A percentile compares a stretch with the other conserved stretches of the same genome.
Conservation (phyloP, 2,888 invertebrate genomes). For the Ophion obscuratus region DNA sequence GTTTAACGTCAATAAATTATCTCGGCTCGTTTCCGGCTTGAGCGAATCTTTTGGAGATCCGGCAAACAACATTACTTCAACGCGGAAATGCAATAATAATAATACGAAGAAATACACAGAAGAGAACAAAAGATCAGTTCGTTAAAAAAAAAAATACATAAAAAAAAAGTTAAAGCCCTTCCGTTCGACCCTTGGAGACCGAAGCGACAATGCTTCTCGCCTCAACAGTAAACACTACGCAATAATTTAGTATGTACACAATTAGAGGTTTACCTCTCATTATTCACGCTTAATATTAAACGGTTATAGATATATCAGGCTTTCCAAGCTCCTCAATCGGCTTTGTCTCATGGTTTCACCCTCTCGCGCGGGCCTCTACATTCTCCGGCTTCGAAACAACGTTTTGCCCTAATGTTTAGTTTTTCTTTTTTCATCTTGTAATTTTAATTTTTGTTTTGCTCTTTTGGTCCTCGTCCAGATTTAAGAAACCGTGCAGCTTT, state of each 20-base stretch:
- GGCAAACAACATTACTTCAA: slow-evolving; percentile 73
- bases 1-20: slow-evolving; percentile 74
- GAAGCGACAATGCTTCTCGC: slow-evolving; percentile 65
- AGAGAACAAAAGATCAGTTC: slow-evolving; percentile 61
- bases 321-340: slow-evolving; percentile 64
- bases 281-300: slow-evolving; percentile 66
- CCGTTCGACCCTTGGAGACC: slow-evolving; percentile 67
- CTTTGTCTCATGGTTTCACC: slow-evolving; percentile 54
- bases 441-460: slow-evolving; percentile 12
- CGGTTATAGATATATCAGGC: slow-evolving; percentile 64
- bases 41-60: slow-evolving; percentile 71
- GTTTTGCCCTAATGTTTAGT: background rate
- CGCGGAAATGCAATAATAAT: slow-evolving; percentile 70
- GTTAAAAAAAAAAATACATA: slow-evolving; percentile 68
- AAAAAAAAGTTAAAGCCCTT: slow-evolving; percentile 38
- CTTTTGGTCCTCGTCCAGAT: slow-evolving; percentile 74
- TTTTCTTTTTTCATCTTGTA: background rate
- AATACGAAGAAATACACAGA: slow-evolving; percentile 53
- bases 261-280: slow-evolving; percentile 69
- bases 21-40: slow-evolving; percentile 38
- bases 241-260: slow-evolving; percentile 81
- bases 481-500: slow-evolving; percentile 63
- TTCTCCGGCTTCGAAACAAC: slow-evolving; percentile 56
- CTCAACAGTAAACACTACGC: slow-evolving; percentile 70
- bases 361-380: slow-evolving; percentile 35